Evolutionary conservation across 2,113 vertebrate genomes (phyloP).

Genomic region (Oreocharis arfaki): DNA sequence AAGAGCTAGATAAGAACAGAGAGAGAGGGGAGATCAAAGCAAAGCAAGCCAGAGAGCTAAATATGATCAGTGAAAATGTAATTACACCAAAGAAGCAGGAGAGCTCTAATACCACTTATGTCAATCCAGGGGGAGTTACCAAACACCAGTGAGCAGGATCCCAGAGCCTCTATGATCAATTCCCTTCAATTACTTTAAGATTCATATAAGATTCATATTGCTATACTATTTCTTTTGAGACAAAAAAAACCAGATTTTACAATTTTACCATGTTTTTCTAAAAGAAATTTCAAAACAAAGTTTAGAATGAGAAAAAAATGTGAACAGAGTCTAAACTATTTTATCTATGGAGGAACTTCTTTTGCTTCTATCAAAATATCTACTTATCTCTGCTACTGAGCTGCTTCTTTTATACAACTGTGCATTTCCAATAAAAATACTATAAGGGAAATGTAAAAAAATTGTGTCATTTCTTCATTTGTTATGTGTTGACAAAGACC

Average conservation of each 20-base stretch:
- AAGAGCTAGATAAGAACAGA: background rate
- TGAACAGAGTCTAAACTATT: background rate
- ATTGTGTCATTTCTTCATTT: accelerated
- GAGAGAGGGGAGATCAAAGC: background rate
- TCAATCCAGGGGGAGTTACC: background rate
- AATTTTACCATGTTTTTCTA: background rate
- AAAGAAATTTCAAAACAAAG: background rate
- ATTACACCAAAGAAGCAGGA: background rate
- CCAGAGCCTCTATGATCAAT: background rate
- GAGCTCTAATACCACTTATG: background rate
- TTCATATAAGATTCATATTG: background rate
- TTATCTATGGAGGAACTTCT: background rate
- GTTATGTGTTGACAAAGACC: background rate
- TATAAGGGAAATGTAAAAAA: accelerated
- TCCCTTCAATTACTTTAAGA: background rate
- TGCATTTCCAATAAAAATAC: background rate
- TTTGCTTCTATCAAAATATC: background rate
- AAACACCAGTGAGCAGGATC: background rate
- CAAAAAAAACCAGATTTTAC: background rate
- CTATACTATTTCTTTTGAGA: background rate
- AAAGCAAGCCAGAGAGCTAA: background rate
- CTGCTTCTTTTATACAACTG: background rate
- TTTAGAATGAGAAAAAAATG: background rate
- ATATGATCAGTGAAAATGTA: background rate
- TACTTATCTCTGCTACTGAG: background rate